Base-by-base conservation (phyloP, 2,113 vertebrate species). In the Cyrtonyx montezumae region DNA sequence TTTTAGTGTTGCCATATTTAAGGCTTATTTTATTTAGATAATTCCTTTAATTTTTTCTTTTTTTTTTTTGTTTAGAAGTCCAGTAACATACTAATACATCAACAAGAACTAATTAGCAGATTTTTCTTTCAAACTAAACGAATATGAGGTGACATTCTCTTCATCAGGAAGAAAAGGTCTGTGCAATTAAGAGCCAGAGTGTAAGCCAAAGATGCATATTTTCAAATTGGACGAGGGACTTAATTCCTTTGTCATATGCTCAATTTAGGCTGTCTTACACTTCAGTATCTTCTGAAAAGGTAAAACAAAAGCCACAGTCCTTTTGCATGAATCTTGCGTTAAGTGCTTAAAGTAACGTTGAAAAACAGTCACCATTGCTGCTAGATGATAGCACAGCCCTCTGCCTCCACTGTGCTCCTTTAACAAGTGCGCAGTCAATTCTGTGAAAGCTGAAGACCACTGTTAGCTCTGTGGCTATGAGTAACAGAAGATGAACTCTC, bases 381-480 rank as follows among this genome's bases (percentile, higher is more conserved):
- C 43, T 16, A 4, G 13, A 56, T 0, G 32, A 25, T 10, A 63
- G 19, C 15, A 12, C 21, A 25, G 32, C 2, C 0, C 5, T 0
- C 42, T 58, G 23, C 5, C 23, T 66, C 36, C 12, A 23, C 40
- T 11, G 9, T 46, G 74, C 42, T 80, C 20, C 40, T 78, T 40
- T 17, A 28, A 32, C 42, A 40, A 34, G 40, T 9, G 22, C 16
- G 18, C 15, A 56, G 53, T 17, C 53, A 56, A 16, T 30, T 16
- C 51, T 53, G 15, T 14, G 13, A 23, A 48, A 45, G 36, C 58
- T 18, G n/a, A 15, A 59, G 36, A 48, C 76, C 2, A 1, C 30
- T 69, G 30, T 16, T 42, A 46, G 17, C 10, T 75, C 13, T 4
- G 58, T 59, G 66, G 61, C 43, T 42, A 14, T 0, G 17, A 37